Base-by-base conservation (phyloP, 2,113 vertebrate species). In the Cairina moschata region DNA sequence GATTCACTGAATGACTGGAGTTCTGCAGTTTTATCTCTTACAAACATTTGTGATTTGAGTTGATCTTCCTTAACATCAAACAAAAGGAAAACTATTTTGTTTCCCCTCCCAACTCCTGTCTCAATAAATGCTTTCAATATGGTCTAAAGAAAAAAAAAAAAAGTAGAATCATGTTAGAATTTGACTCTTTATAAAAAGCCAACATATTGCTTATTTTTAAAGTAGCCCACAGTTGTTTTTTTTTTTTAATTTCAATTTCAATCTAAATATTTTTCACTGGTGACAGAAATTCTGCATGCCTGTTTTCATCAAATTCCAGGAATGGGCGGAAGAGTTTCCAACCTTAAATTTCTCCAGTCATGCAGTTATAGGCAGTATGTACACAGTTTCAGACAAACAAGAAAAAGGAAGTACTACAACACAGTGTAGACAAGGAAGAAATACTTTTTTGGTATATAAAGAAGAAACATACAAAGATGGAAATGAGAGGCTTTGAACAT, bases 1-100 rank as follows among this genome's bases (percentile, higher is more conserved):
- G n/a, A 94, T 2, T 92, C 88, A 80, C 69, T 92, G 78, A 94
- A 79, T 91, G 80, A 84, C 74, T 89, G 79, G 76, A 93, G 56
- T 72, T 93, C 56, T 90, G 78, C 54, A 56, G 54, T 56, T 56
- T 56, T 16, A 28, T 56, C 54, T 56, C 54, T 31, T 31, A 67
- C 31, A 56, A 34, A 16, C 78, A 46, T 22, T 48, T 55, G 23
- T 22, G 75, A 31, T 54, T 28, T 48, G 58, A 52, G 14, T 9
- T 50, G n/a, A 52, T 54, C 15, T 4, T 65, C n/a, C 83, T 74
- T 83, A 65, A 55, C 52, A 76, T 93, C 62, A 76, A 18, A 58
- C 5, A 56, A 6, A 42, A 31, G 22, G 46, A 62, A 87, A 68
- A 22, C 16, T 7, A 20, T 50, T 68, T 67, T 38, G 34, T 62